These are phyloP conservation scores for Muscidifurax raptorellus DNA, from an alignment of 1,140 invertebrate genomes.

Conservation along the genomic window DNA sequence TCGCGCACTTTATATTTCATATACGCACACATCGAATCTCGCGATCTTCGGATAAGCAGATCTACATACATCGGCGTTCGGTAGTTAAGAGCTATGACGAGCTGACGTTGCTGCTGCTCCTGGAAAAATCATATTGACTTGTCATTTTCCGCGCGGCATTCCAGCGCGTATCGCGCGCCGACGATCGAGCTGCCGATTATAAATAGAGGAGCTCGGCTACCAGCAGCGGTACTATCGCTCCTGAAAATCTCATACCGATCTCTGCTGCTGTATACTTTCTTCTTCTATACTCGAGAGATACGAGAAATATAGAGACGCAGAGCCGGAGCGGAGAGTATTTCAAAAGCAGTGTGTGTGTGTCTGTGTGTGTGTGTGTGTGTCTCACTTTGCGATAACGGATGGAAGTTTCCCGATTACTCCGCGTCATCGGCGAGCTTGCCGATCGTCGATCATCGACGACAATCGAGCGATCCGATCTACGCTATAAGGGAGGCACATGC, in stretches of 20 bases:
- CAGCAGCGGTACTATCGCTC: neutral
- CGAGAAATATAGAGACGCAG: neutral
- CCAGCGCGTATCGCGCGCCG: conserved; percentile 12
- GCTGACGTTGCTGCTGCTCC: neutral
- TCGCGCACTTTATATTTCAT: neutral
- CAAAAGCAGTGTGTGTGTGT: no score
- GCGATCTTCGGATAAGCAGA: neutral
- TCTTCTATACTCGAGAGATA: neutral
- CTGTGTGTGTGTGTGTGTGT: neutral
- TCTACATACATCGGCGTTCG: neutral
- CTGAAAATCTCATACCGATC: conserved; percentile 3
- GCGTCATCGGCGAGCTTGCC: conserved; percentile 61
- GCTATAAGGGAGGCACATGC: neutral
- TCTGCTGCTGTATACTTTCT: conserved; percentile 17
- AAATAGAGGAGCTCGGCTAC: conserved; percentile 4
- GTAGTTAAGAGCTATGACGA: conserved; percentile 44
- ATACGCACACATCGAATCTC: neutral
- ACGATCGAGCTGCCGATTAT: conserved; percentile 40
- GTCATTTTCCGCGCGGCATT: conserved; percentile 34
- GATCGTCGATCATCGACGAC: conserved; percentile 64
- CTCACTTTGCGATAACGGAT: neutral
- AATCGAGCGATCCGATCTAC: conserved; percentile 56
- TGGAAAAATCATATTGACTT: conserved; percentile 46
- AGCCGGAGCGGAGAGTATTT: neutral
- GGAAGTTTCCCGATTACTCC: conserved; percentile 63